Evolutionary conservation across 2,888 invertebrate species (phyloP).

Genomic region (Lepetodrilus schrolli): DNA sequence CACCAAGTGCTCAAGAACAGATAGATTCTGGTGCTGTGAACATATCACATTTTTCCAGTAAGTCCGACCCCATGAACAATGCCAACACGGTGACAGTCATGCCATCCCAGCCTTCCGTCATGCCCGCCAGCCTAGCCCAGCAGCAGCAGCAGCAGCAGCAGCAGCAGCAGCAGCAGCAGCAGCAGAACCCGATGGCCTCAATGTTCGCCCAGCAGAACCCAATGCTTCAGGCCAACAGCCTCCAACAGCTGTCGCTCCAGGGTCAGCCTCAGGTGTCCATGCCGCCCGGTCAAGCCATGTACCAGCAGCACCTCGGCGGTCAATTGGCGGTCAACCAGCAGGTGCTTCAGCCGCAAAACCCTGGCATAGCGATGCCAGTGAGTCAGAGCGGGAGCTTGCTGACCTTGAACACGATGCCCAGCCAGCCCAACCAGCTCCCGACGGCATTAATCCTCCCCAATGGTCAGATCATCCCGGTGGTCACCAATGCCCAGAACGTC

Average conservation of each 20-base stretch:
- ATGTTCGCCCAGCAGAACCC: conserved; percentile 28
- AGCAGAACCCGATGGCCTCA: conserved; percentile 44
- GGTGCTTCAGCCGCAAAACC: conserved; percentile 26
- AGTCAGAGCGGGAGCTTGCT: conserved; percentile 55
- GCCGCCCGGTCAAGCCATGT: conserved; percentile 8
- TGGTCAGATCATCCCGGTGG: conserved; percentile 75
- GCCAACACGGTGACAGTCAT: conserved; percentile 29
- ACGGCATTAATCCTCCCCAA: conserved; percentile 74
- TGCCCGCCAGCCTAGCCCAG: conserved; percentile 43
- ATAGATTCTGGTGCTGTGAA: conserved; percentile 15
- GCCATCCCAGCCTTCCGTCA: conserved; percentile 28
- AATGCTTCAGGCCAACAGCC: conserved; percentile 25
- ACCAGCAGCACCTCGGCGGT: not conserved
- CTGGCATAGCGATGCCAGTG: conserved; percentile 42
- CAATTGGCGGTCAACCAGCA: conserved; percentile 24
- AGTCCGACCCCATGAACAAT: conserved; percentile 23
- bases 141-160: conserved; percentile 43
- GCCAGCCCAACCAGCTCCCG: conserved; percentile 67
- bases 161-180: conserved; percentile 40
- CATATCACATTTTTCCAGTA: conserved; percentile 17
- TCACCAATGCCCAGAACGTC: conserved; percentile 71
- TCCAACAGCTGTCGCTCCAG: conserved; percentile 35
- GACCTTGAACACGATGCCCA: conserved; percentile 55
- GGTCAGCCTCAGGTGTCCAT: conserved; percentile 29
- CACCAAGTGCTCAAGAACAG: conserved; percentile 24